Conservation (phyloP, 1,140 invertebrate genomes). For the Drosophila kanapiae region DNA sequence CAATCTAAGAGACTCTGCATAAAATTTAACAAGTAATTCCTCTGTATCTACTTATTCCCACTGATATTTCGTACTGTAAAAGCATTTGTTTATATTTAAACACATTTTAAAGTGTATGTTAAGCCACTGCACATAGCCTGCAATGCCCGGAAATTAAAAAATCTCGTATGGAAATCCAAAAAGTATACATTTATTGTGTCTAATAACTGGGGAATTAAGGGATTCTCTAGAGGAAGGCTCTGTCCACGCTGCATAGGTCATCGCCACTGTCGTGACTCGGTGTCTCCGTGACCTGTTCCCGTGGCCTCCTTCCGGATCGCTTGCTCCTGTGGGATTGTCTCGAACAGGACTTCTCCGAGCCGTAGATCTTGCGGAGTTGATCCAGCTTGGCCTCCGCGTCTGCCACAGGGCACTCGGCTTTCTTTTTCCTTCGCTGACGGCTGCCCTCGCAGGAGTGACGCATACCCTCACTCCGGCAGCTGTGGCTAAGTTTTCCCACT, state of each 20-base stretch:
- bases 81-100: too few species aligned
- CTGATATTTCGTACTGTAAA: too few species aligned
- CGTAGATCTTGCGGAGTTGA: conserved; percentile 77
- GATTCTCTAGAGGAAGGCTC: conserved; percentile 71
- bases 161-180: conserved; percentile 17
- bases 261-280: conserved; percentile 76
- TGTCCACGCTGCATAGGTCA: conserved; percentile 78
- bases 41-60: too few species aligned
- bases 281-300: conserved; percentile 35
- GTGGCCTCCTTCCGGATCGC: conserved; percentile 24
- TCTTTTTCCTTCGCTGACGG: conserved; percentile 58
- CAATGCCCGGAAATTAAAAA: not conserved
- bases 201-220: conserved; percentile 23
- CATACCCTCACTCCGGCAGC: conserved; percentile 66
- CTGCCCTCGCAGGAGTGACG: conserved; percentile 66
- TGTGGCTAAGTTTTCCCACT: conserved; percentile 78
- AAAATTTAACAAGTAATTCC: too few species aligned
- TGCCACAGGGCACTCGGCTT: conserved; percentile 48
- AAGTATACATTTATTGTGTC: conserved; percentile 43
- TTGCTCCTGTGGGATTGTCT: conserved; percentile 67
- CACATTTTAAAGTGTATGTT: too few species aligned
- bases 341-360: conserved; percentile 63
- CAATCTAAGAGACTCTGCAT: too few species aligned
- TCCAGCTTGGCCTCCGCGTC: conserved; percentile 59
- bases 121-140: too few species aligned